phyloP scores from a whole-genome alignment of 1,140 invertebrate genomes.

The Tetragnatha versicolor region DNA sequence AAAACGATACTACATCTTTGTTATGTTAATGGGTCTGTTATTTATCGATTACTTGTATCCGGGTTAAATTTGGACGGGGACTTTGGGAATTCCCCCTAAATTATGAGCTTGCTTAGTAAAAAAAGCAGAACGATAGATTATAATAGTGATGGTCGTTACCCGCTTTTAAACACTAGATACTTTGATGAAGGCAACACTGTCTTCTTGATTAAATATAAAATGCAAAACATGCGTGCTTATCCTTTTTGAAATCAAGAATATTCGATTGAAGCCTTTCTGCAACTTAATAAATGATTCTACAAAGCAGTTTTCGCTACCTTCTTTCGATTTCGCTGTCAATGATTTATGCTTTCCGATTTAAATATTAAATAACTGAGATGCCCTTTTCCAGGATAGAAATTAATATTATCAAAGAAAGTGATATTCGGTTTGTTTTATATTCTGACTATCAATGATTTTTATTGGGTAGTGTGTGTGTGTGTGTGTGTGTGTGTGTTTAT shows the following conservation, averaged over 20 bases:
- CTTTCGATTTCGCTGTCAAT: too few relatives aligned
- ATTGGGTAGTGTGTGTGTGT: too few relatives aligned
- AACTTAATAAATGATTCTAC: neutral
- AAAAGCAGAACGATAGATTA: neutral
- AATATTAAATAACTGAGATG: too few relatives aligned
- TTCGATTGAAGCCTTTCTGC: neutral
- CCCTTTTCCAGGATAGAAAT: too few relatives aligned
- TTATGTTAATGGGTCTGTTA: neutral
- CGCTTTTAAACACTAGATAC: neutral
- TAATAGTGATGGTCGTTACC: neutral
- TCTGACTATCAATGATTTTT: too few relatives aligned
- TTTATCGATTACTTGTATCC: neutral
- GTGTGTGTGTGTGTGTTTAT: too few relatives aligned
- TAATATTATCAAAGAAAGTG: too few relatives aligned
- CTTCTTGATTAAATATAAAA: constrained; percentile 13
- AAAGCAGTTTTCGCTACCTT: too few relatives aligned
- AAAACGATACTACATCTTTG: constrained; percentile 25
- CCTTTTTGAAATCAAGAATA: neutral
- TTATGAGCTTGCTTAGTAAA: neutral
- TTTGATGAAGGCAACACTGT: neutral
- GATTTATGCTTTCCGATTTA: too few relatives aligned
- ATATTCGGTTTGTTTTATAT: too few relatives aligned
- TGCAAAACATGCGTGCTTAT: neutral
- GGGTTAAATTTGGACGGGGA: constrained; percentile 7
- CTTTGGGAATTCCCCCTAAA: neutral